A percentile compares a stretch with the other conserved stretches of the same genome.
Conservation (phyloP, 2,113 vertebrate genomes). For the Paedocypris sp. region DNA sequence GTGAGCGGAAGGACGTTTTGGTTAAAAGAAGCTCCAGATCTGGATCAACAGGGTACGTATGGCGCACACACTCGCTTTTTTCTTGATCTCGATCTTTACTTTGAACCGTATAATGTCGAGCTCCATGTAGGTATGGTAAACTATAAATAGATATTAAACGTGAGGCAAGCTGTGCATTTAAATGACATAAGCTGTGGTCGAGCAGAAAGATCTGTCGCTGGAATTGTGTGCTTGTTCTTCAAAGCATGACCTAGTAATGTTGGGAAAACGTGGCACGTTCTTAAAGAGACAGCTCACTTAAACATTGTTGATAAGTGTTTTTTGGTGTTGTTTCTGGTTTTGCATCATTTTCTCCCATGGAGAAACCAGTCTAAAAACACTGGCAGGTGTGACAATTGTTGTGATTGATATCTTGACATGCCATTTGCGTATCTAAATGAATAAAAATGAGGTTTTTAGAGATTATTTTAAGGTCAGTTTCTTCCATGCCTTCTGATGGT, state of each 20-base stretch:
- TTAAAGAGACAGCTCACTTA: neutral
- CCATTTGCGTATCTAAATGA: neutral
- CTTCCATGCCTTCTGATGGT: neutral
- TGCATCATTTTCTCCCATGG: too few species aligned
- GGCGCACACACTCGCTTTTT: too few species aligned
- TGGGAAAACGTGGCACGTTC: neutral
- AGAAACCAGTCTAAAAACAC: neutral
- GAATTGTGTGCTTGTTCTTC: too few species aligned
- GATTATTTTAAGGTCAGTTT: neutral
- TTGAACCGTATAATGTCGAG: neutral
- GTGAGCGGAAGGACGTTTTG: too few species aligned
- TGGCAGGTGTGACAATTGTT: neutral
- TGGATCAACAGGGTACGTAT: too few species aligned
- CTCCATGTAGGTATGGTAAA: neutral
- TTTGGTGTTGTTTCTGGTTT: too few species aligned
- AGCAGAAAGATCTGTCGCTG: too few species aligned
- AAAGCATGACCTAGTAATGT: neutral
- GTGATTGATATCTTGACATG: neutral
- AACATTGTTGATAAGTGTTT: neutral
- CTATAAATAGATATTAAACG: neutral
- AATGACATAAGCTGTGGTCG: neutral
- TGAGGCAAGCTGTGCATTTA: neutral
- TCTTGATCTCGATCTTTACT: neutral
- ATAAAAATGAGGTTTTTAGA: neutral
- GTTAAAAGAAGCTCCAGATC: too few species aligned